Conservation (phyloP, 2,113 vertebrate genomes). For the Megaceryle torquata region DNA sequence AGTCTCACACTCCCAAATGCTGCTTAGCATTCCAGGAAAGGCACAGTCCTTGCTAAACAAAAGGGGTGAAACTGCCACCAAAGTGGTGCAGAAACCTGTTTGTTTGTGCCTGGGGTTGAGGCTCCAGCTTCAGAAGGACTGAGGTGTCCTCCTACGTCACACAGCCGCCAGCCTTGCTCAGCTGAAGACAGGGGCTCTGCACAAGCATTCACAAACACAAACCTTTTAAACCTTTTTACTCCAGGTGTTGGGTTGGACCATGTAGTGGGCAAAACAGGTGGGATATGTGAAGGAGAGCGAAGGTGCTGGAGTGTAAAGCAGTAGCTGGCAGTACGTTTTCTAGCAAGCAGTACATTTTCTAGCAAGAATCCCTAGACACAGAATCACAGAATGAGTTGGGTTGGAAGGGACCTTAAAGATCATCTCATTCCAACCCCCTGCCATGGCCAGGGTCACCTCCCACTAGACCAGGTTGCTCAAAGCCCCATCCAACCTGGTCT, state of each 20-base stretch:
- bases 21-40: slow-evolving; percentile 30
- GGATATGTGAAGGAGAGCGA: neutral
- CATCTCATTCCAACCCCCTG: too few species aligned
- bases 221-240: neutral
- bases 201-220: neutral
- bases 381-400: too few species aligned
- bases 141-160: accelerated
- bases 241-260: neutral
- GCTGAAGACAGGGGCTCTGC: accelerated
- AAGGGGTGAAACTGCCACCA: slow-evolving; percentile 4
- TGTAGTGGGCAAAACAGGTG: neutral
- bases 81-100: neutral
- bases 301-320: neutral
- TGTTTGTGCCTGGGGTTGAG: neutral
- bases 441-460: too few species aligned
- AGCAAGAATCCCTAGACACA: neutral
- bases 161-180: neutral
- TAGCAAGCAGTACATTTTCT: neutral
- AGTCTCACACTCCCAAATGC: neutral
- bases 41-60: neutral
- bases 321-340: neutral
- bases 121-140: neutral
- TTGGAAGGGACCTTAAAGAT: too few species aligned
- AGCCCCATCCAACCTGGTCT: too few species aligned
- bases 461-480: too few species aligned